Percentiles rank a stretch among this genome's conserved stretches.
These are phyloP conservation scores for Salvelinus sp. DNA, from an alignment of 2,113 vertebrate species.

Conservation along the genomic window DNA sequence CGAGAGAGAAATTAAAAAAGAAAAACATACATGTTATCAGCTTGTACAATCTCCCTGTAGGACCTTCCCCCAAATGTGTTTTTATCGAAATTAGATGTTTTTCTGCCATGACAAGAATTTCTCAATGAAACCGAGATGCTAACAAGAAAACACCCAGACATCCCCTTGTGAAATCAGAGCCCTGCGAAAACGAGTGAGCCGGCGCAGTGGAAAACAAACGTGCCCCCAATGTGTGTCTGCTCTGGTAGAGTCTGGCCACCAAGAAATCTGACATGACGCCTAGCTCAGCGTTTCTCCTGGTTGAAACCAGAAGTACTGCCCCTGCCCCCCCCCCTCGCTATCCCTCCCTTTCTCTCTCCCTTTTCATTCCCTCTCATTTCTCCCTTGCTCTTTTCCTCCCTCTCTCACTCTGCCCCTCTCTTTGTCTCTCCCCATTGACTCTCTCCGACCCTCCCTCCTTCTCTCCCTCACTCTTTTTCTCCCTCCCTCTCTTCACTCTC, in stretches of 20 bases:
- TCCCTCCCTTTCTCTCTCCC: constrained; percentile 5
- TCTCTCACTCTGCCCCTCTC: background rate
- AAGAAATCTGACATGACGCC: constrained; percentile 54
- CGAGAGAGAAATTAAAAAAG: constrained; percentile 16
- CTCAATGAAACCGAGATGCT: constrained; percentile 51
- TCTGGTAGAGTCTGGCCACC: constrained; percentile 59
- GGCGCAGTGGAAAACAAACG: constrained; percentile 56
- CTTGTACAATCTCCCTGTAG: constrained; percentile 46
- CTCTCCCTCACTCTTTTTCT: background rate
- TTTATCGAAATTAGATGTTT: constrained; percentile 38
- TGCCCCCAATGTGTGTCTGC: constrained; percentile 41
- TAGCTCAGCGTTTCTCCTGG: constrained; percentile 73
- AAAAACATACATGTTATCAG: constrained; percentile 41
- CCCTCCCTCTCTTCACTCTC: background rate
- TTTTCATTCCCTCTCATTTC: background rate
- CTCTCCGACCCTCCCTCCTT: constrained; percentile 4
- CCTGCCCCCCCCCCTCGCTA: constrained; percentile 9
- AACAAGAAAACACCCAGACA: constrained; percentile 63
- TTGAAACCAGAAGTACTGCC: constrained; percentile 61
- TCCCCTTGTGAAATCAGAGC: constrained; percentile 58
- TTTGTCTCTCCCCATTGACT: constrained; percentile 13
- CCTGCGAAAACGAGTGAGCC: constrained; percentile 22
- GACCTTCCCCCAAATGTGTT: constrained; percentile 36
- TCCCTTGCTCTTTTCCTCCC: background rate
- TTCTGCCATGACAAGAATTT: constrained; percentile 49